Evolutionary conservation across 1,140 invertebrate species (phyloP).

Genomic region (Phymastichus coffea): DNA sequence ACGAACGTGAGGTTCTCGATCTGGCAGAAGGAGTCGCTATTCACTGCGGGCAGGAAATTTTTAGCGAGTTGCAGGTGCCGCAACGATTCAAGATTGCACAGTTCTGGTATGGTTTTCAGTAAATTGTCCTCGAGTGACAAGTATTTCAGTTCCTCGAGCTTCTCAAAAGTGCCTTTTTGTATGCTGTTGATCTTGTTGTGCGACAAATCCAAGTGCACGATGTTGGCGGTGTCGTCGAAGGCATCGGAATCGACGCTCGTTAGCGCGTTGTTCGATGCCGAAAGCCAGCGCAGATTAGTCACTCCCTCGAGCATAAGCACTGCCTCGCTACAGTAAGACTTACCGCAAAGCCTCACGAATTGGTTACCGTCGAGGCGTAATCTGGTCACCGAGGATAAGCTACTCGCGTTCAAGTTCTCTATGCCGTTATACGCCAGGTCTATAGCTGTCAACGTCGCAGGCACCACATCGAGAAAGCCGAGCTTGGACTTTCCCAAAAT

Average conservation of each 20-base stretch:
- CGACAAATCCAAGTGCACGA: slow-evolving; percentile 20
- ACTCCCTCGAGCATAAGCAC: background rate
- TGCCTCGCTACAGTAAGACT: background rate
- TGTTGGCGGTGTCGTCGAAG: slow-evolving; percentile 1
- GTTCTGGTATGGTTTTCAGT: background rate
- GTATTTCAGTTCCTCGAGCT: background rate
- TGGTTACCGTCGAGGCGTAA: background rate
- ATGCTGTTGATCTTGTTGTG: slow-evolving; percentile 16
- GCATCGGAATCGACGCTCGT: slow-evolving; percentile 14
- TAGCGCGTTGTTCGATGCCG: background rate
- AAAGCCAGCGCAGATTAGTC: background rate
- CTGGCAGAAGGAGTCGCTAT: background rate
- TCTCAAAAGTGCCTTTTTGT: slow-evolving; percentile 7
- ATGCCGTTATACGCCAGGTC: slow-evolving; percentile 42
- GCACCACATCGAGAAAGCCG: slow-evolving; percentile 32
- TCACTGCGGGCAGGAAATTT: background rate
- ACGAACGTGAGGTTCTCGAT: background rate
- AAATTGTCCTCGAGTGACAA: background rate
- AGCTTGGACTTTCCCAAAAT: slow-evolving; percentile 27
- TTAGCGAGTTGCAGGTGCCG: background rate
- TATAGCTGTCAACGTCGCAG: slow-evolving; percentile 33
- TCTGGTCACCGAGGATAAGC: background rate
- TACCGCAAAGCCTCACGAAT: background rate
- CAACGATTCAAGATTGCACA: background rate
- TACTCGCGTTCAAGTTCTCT: slow-evolving; percentile 5